phyloP scores from a whole-genome alignment of 2,113 vertebrate species.

The Gasterosteus aculeatus region DNA sequence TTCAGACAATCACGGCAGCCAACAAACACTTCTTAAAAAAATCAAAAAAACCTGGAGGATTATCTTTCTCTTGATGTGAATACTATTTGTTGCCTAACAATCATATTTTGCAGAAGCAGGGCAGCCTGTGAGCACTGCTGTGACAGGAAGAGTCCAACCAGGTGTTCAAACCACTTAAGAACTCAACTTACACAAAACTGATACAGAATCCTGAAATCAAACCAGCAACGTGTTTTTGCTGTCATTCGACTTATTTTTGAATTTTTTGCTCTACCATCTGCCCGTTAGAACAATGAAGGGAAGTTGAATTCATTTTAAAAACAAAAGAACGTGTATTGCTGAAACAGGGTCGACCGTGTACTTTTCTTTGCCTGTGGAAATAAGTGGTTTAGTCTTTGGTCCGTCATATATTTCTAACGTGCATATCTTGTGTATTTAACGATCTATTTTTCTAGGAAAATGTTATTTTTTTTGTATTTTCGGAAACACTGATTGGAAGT shows the following conservation, averaged over 20 bases:
- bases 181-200: neutral
- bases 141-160: neutral
- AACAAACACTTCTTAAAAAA: neutral
- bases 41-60: slow-evolving; percentile 2
- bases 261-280: slow-evolving; percentile 9
- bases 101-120: slow-evolving; percentile 1
- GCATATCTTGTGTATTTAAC: slow-evolving; percentile 71
- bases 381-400: slow-evolving; percentile 56
- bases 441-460: slow-evolving; percentile 63
- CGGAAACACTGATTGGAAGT: slow-evolving; percentile 54
- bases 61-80: neutral
- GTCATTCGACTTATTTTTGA: neutral
- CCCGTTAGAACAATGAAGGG: slow-evolving; percentile 61
- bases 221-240: slow-evolving; percentile 20
- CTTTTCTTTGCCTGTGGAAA: slow-evolving; percentile 29
- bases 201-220: slow-evolving; percentile 12
- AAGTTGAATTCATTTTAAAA: slow-evolving; percentile 62
- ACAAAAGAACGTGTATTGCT: slow-evolving; percentile 39
- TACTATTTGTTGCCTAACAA: neutral
- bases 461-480: slow-evolving; percentile 42
- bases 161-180: neutral
- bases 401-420: slow-evolving; percentile 64
- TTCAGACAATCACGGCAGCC: slow-evolving; percentile 39
- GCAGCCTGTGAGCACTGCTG: neutral
- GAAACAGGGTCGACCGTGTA: slow-evolving; percentile 51